Base-by-base conservation (phyloP, 2,888 invertebrate species). In the Thyatira batis region DNA sequence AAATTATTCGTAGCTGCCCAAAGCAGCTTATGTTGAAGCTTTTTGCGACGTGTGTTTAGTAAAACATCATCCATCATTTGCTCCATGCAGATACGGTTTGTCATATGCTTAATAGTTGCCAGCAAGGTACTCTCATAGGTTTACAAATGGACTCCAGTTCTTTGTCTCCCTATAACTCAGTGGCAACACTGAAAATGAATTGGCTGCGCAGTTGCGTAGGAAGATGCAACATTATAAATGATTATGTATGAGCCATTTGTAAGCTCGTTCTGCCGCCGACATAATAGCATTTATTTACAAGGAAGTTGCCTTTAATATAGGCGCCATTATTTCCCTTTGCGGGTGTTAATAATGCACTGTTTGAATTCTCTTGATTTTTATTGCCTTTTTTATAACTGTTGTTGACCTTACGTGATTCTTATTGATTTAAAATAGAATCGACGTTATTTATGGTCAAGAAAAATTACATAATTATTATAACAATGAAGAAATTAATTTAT, bases 171-270 rank as follows among this genome's bases (percentile, higher is more conserved):
- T 13, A 39, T 17, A 39, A 17, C 13, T 39, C 33, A 1, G 33
- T 33, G 13, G 33, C 5, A 33, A 13, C 13, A 13, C 13, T n/a
- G 17, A 1, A 39, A 17, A 39, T 39, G 39, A 39, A 39, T 39
- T 17, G 39, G 39, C 17, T 39, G 39, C 17, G 11, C 39, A 39
- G 8, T 70, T 65, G 73, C 76, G 76, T 78, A 71, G 77, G 76
- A 71, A 73, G 74, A 76, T 72, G 69, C 65, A 68, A 67, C 63
- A 67, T 57, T 56, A 69, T 59, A 58, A 63, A 25, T 46, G 23
- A 21, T 45, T 23, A 45, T 45, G 58, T 65, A 79, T 78, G 71
- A 74, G 67, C 67, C 57, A 75, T 74, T 70, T 64, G 67, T 68
- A 70, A 70, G 68, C 70, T 71, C 55, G 57, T 68, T 63, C 63